Base-by-base conservation (phyloP, 2,797 vertebrate genomes). In the Emys orbicularis region DNA sequence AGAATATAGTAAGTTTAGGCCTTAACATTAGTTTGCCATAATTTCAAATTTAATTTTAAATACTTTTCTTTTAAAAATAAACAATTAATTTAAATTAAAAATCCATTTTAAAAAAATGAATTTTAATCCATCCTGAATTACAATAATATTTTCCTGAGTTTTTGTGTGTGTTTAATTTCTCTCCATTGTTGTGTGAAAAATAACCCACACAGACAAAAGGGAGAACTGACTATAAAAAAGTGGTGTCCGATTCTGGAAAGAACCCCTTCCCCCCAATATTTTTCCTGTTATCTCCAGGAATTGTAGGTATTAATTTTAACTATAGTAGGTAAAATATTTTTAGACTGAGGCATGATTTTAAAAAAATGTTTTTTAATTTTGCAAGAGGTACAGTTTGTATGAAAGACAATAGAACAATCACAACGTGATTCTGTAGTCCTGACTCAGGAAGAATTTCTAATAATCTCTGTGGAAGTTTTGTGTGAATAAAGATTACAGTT, bases 321-420 rank as follows among this genome's bases (percentile, higher is more conserved):
- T n/a, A 11, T 68, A 37, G 8, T 37, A 68, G 5, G 18, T 37
- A 68, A 68, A 15, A 61, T 21, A 68, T 37, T 68, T 68, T 21
- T 68, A 68, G 65, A 68, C 9, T n/a, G n/a, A 37, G n/a, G 65
- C 21, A 5, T 68, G 59, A 59, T 65, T 68, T 68, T 6, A 21
- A 37, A 9, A 65, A n/a, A n/a, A 37, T 5, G n/a, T 68, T 37
- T 34, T 37, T 37, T 68, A 68, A 37, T 68, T 37, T 18, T 68
- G 65, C 5, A n/a, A 37, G n/a, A 68, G 18, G n/a, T 68, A 68
- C n/a, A 68, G 65, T 68, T 37, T n/a, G 65, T 68, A 37, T 37
- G 65, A 68, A 37, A 23, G 76, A 1, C 7, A 59, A 4, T 87
- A 25, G 44, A 5, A 3, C 68, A 65, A 0, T 3, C 1, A 9